phyloP scores from a whole-genome alignment of 2,113 vertebrate species.

The Tiliqua scincoides region DNA sequence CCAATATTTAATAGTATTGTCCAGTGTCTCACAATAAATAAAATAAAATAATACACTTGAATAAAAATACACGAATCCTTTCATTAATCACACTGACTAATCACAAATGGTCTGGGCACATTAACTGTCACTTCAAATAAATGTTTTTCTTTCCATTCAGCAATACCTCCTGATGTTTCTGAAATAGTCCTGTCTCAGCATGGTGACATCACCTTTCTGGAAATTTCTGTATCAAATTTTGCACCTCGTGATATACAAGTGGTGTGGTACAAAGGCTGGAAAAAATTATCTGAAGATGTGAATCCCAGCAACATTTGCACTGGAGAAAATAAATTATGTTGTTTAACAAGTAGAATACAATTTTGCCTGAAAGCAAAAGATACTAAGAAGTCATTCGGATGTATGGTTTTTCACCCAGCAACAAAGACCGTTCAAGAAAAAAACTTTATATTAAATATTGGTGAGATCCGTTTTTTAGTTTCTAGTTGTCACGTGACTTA shows the following conservation, averaged over 20 bases:
- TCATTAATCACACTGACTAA: neutral
- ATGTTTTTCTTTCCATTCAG: neutral
- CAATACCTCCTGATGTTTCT: neutral
- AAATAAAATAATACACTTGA: too few species aligned
- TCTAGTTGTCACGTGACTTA: too few species aligned
- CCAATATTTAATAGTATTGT: too few species aligned
- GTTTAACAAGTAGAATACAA: neutral
- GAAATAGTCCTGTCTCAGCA: neutral
- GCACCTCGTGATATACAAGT: neutral
- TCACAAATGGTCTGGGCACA: neutral
- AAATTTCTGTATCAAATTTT: neutral
- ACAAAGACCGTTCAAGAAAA: neutral
- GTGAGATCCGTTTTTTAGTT: too few species aligned
- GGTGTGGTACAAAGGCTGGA: neutral
- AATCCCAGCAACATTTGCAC: neutral
- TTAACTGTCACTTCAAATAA: neutral
- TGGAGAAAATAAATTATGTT: conserved; percentile 17
- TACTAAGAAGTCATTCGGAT: neutral
- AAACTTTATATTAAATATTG: neutral
- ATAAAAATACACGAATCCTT: neutral
- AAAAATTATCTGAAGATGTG: neutral
- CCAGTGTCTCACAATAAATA: too few species aligned
- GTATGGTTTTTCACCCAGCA: neutral
- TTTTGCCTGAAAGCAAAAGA: neutral
- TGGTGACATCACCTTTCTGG: neutral